These are phyloP conservation scores for Lagria hirta DNA, from an alignment of 2,888 invertebrate genomes.

Conservation along the genomic window DNA sequence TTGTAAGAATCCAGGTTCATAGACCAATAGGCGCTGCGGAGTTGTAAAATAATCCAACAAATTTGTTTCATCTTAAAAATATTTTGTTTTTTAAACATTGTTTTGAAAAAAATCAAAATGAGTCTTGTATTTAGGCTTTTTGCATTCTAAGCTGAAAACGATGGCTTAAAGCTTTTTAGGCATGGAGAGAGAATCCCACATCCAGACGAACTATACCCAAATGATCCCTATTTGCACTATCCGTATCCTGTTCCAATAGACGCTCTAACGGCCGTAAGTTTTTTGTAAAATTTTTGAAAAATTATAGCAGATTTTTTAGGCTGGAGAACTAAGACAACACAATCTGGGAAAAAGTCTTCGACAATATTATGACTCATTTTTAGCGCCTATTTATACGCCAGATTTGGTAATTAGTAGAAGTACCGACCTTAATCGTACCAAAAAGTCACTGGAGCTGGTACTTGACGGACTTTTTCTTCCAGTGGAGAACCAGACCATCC, in stretches of 20 bases:
- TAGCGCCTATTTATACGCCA: slow-evolving; percentile 61
- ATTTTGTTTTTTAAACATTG: too few species aligned
- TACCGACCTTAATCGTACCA: slow-evolving; percentile 70
- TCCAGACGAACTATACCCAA: slow-evolving; percentile 66
- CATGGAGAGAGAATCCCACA: slow-evolving; percentile 71
- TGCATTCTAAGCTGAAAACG: too few species aligned
- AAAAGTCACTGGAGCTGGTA: slow-evolving; percentile 69
- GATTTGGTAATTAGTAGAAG: slow-evolving; percentile 62
- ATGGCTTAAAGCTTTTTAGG: slow-evolving; percentile 64
- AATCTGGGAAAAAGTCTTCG: slow-evolving; percentile 64
- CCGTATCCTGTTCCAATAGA: slow-evolving; percentile 73
- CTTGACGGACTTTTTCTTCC: slow-evolving; percentile 71
- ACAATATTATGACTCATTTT: slow-evolving; percentile 61
- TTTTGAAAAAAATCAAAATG: too few species aligned
- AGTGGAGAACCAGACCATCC: slow-evolving; percentile 71
- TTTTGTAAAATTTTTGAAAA: slow-evolving; percentile 1
- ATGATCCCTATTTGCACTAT: slow-evolving; percentile 66
- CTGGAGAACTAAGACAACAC: slow-evolving; percentile 50
- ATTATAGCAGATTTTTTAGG: slow-evolving; percentile 33
- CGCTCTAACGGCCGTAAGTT: slow-evolving; percentile 71
- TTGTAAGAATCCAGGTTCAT: too few species aligned
- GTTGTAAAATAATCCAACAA: too few species aligned
- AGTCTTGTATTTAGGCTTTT: too few species aligned
- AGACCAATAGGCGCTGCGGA: too few species aligned
- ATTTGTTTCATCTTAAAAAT: too few species aligned